phyloP scores from a whole-genome alignment of 1,140 invertebrate species.

The Nomia melanderi region DNA sequence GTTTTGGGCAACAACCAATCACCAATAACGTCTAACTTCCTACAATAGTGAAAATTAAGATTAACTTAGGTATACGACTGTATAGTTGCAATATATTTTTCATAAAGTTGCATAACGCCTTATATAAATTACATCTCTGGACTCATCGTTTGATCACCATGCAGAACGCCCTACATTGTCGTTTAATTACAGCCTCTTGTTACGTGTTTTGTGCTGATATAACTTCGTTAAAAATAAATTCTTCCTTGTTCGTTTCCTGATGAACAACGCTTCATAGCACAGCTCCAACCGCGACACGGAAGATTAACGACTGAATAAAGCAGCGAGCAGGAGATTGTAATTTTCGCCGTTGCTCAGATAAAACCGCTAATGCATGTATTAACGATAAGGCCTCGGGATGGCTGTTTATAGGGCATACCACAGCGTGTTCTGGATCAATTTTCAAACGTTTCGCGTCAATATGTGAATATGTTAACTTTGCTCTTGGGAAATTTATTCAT shows the following conservation, averaged over 20 bases:
- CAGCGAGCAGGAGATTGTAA: slow-evolving; percentile 32
- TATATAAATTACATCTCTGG: too few relatives aligned
- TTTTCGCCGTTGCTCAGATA: slow-evolving; percentile 40
- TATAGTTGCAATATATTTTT: too few relatives aligned
- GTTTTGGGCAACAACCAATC: too few relatives aligned
- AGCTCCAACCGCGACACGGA: not conserved
- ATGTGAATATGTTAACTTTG: slow-evolving; percentile 7
- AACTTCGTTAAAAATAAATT: slow-evolving; percentile 34
- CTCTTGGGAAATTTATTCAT: not conserved
- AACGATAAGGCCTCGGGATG: slow-evolving; percentile 46
- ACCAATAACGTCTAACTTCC: too few relatives aligned
- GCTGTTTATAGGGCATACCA: slow-evolving; percentile 16
- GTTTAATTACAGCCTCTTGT: too few relatives aligned
- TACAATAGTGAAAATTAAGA: too few relatives aligned
- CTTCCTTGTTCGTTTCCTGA: slow-evolving; percentile 1
- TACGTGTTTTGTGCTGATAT: not conserved
- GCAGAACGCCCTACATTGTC: too few relatives aligned
- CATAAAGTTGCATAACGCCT: too few relatives aligned
- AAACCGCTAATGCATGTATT: slow-evolving; percentile 55
- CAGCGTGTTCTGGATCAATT: slow-evolving; percentile 38
- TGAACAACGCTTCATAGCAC: not conserved
- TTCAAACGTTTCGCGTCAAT: slow-evolving; percentile 36
- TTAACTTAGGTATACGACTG: too few relatives aligned
- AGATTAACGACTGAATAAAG: slow-evolving; percentile 41
- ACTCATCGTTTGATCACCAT: too few relatives aligned